Percentiles rank a stretch among this genome's conserved stretches.
These are phyloP conservation scores for Schizopygopsis pylzovi DNA, from an alignment of 2,797 vertebrate genomes.

Conservation along the genomic window DNA sequence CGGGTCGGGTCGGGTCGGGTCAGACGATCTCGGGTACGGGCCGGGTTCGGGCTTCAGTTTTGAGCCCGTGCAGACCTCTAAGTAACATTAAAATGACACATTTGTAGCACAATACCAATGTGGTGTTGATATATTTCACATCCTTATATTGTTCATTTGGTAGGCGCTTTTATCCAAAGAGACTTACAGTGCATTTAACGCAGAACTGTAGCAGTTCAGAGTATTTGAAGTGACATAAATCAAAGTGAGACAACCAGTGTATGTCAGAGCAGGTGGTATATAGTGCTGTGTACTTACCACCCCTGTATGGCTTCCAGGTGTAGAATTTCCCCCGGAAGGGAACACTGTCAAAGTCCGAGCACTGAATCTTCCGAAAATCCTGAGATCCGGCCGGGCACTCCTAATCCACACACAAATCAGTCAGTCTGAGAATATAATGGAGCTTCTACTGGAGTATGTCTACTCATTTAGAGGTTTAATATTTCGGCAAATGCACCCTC, in stretches of 20 bases:
- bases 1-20: too few relatives aligned
- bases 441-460: neutral
- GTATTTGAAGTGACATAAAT: neutral
- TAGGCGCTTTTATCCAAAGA: neutral
- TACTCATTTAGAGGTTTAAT: neutral
- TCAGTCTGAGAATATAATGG: neutral
- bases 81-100: neutral
- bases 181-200: neutral
- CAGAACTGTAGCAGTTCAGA: neutral
- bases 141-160: neutral
- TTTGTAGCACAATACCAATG: neutral
- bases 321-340: conserved; percentile 98
- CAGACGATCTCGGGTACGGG: too few relatives aligned
- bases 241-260: neutral
- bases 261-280: neutral
- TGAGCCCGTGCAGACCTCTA: too few relatives aligned
- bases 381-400: conserved; percentile 90
- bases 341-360: conserved; percentile 90
- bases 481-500: neutral
- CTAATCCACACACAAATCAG: conserved; percentile 70
- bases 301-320: conserved; percentile 92
- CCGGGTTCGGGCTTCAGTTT: too few relatives aligned
- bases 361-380: conserved; percentile 95
- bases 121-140: neutral
- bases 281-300: conserved; percentile 78